Base-by-base conservation (phyloP, 1,140 invertebrate species). In the Coelopa frigida region DNA sequence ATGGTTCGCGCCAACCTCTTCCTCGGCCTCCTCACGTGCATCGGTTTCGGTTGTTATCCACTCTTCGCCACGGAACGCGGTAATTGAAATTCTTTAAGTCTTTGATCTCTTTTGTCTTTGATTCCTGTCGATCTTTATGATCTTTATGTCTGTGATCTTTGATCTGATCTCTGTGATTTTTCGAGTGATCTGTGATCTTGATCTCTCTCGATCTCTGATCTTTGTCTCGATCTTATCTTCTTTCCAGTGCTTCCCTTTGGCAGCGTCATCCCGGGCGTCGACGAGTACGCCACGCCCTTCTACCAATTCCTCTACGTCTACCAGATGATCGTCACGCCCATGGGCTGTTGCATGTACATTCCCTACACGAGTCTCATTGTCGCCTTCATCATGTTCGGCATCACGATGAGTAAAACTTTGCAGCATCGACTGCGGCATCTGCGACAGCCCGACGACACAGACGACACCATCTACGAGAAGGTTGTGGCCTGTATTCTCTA, bases 271-370 rank as follows among this genome's bases (percentile, higher is more conserved):
- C 59, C 56, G 0, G 46, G 52, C 11, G 52, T 65, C 23, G 54
- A 65, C 15, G 61, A 65, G 35, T 62, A 65, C 36, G 50, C 51
- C 10, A 58, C 40, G 5, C 61, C 61, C 20, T 61, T 48, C 38
- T 65, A 65, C 29, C 59, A 65, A 43, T 24, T 61, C 1, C 59
- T 65, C 51, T 65, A 61, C 38, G 55, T 58, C 17, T 52, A 56
- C 11, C 61, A 65, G 45, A 50, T 37, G 37, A 59, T 65, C 21
- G 61, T 65, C 49, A 54, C 61, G 4, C 61, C 61, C 11, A 65
- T 65, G 53, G 61, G 61, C 18, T 65, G 61, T 44, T 65, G 61
- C 48, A 65, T 65, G 61, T 65, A 65, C 26, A 65, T 65, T 36
- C 61, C 61, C 0, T 65, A 59, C 17, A 53, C 61, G 0, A 65